phyloP scores from a whole-genome alignment of 2,888 invertebrate species.

The Silvanus unidentatus region DNA sequence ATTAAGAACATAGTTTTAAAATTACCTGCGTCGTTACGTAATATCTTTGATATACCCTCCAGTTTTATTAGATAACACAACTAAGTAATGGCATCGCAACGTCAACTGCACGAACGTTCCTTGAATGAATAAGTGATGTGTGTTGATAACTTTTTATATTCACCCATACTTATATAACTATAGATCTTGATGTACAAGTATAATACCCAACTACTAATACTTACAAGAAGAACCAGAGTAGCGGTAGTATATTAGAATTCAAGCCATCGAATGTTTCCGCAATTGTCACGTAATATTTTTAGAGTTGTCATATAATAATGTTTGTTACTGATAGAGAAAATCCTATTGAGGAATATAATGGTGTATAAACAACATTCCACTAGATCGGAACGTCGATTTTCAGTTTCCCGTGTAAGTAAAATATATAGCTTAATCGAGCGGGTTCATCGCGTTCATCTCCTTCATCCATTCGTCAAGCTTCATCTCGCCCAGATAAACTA shows the following conservation, averaged over 20 bases:
- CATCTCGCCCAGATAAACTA: conserved; percentile 38
- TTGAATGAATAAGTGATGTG: conserved; percentile 7
- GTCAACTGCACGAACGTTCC: neutral
- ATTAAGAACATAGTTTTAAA: conserved; percentile 2
- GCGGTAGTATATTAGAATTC: too few species aligned
- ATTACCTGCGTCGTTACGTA: conserved; percentile 1
- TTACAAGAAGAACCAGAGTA: too few species aligned
- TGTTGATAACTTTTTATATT: conserved; percentile 6
- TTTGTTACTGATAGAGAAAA: conserved; percentile 19
- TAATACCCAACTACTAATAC: too few species aligned
- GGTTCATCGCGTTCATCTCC: conserved; percentile 33
- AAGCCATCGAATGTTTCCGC: conserved; percentile 9
- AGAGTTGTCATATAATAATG: conserved; percentile 16
- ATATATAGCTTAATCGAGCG: conserved; percentile 32
- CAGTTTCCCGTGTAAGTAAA: conserved; percentile 19
- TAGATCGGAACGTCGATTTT: conserved; percentile 22
- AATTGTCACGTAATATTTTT: conserved; percentile 13
- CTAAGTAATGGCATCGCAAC: neutral
- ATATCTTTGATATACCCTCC: neutral
- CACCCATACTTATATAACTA: conserved; percentile 3
- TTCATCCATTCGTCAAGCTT: conserved; percentile 38
- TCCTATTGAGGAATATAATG: conserved; percentile 18
- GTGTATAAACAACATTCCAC: conserved; percentile 23
- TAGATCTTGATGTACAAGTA: too few species aligned
- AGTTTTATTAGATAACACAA: conserved; percentile 1